Evolutionary conservation across 2,888 invertebrate genomes (phyloP).

Genomic region (Drosophila pseudotakahashii): DNA sequence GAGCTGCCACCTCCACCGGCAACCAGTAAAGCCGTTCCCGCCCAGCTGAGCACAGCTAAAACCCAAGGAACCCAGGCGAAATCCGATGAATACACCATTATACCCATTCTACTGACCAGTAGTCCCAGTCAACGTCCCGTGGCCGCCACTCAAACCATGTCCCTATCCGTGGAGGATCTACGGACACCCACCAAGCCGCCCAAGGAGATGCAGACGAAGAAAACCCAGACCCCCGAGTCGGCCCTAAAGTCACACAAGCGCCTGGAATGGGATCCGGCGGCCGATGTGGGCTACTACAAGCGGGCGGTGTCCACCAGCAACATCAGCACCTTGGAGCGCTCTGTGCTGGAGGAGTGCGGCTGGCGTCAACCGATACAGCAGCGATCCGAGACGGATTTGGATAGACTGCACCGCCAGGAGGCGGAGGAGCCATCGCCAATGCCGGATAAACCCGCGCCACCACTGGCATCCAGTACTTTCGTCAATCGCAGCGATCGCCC

Average conservation of each 20-base stretch:
- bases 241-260: slow-evolving; percentile 89
- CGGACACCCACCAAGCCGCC: slow-evolving; percentile 58
- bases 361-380: slow-evolving; percentile 41
- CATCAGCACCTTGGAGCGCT: slow-evolving; percentile 81
- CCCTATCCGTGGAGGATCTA: slow-evolving; percentile 58
- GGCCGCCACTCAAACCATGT: slow-evolving; percentile 30
- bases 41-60: not conserved
- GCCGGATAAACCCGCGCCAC: slow-evolving; percentile 33
- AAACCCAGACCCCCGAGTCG: slow-evolving; percentile 88
- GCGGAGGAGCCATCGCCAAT: not conserved
- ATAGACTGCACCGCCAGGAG: slow-evolving; percentile 50
- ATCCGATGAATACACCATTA: slow-evolving; percentile 19
- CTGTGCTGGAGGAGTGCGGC: slow-evolving; percentile 72
- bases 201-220: slow-evolving; percentile 73
- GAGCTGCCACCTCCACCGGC: slow-evolving; percentile 1
- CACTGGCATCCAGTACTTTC: slow-evolving; percentile 79
- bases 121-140: slow-evolving; percentile 19
- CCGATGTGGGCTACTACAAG: slow-evolving; percentile 91
- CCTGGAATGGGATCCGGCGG: slow-evolving; percentile 94
- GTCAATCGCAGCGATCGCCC: slow-evolving; percentile 49
- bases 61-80: not conserved
- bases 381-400: slow-evolving; percentile 66
- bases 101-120: slow-evolving; percentile 57
- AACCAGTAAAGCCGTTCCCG: not conserved
- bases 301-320: slow-evolving; percentile 86